Conservation (phyloP, 37 sponge, comb jelly and placozoan genomes). For the Cliona cf. orientalis region DNA sequence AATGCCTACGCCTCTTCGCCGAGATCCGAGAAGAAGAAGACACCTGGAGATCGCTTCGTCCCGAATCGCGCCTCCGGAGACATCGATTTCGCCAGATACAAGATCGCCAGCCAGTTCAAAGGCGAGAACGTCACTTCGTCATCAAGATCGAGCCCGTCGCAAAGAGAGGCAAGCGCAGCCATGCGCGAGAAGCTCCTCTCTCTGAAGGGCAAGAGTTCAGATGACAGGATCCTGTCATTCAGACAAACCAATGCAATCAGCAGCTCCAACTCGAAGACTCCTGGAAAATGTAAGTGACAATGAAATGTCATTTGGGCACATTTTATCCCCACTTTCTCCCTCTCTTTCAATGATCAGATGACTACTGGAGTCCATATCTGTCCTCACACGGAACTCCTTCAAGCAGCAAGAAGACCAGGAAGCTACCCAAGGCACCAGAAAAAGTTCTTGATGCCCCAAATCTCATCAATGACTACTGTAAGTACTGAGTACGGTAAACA, state of each 20-base stretch:
- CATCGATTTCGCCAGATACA: constrained; percentile 46
- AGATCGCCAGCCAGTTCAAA: constrained; percentile 9
- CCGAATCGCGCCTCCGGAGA: constrained; percentile 63
- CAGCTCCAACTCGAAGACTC: not conserved
- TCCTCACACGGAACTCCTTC: not conserved
- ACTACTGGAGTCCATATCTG: constrained; percentile 38
- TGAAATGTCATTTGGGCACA: not conserved
- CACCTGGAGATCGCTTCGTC: constrained; percentile 70
- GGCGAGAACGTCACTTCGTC: not conserved
- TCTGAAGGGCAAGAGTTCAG: constrained; percentile 26
- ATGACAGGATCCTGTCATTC: constrained; percentile 38
- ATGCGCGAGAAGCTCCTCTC: constrained; percentile 20
- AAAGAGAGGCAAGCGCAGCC: not conserved
- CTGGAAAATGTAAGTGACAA: constrained; percentile 5
- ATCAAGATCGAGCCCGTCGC: not conserved
- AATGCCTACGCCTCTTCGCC: not conserved
- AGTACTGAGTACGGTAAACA: not conserved
- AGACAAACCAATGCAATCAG: constrained; percentile 12
- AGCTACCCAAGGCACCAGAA: constrained; percentile 75
- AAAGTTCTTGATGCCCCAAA: constrained; percentile 92
- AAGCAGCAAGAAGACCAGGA: constrained; percentile 13
- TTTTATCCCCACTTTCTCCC: not conserved
- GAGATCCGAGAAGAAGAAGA: not conserved
- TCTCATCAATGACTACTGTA: constrained; percentile 85
- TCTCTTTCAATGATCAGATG: not conserved